phyloP scores from a whole-genome alignment of 1,140 invertebrate species.

The Manduca sexta region DNA sequence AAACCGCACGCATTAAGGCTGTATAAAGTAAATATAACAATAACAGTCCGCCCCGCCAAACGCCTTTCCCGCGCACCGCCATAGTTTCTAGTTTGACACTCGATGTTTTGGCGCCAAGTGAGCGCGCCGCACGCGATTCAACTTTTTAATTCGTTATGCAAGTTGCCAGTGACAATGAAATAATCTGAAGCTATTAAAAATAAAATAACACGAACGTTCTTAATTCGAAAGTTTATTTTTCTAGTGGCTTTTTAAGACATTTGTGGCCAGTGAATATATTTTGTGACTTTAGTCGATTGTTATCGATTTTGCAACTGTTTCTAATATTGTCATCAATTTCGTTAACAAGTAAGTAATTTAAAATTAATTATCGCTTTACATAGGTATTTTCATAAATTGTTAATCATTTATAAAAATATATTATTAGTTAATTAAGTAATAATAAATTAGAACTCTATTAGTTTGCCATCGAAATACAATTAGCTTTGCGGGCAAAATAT shows the following conservation, averaged over 20 bases:
- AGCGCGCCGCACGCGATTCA: constrained; percentile 10
- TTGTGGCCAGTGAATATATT: not conserved
- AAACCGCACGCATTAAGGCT: not conserved
- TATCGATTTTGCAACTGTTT: not conserved
- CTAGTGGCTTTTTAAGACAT: not conserved
- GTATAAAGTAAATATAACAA: constrained; percentile 7
- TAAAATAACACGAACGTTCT: not conserved
- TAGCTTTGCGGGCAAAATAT: too few relatives aligned
- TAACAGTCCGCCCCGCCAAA: constrained; percentile 27
- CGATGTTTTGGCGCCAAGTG: constrained; percentile 41
- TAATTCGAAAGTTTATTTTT: not conserved
- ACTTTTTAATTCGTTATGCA: constrained; percentile 1
- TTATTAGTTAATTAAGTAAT: too few relatives aligned
- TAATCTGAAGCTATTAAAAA: not conserved
- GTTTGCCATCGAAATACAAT: too few relatives aligned
- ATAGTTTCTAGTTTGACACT: constrained; percentile 45
- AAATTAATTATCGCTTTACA: too few relatives aligned
- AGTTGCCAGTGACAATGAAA: constrained; percentile 2
- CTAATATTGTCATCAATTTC: not conserved
- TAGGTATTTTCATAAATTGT: too few relatives aligned
- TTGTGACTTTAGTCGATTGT: not conserved
- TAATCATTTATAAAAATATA: too few relatives aligned
- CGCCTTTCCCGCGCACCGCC: constrained; percentile 15
- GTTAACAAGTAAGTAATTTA: constrained; percentile 1
- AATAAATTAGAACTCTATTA: too few relatives aligned